These are phyloP conservation scores for Solea senegalensis DNA, from an alignment of 2,113 vertebrate species.

Conservation along the genomic window DNA sequence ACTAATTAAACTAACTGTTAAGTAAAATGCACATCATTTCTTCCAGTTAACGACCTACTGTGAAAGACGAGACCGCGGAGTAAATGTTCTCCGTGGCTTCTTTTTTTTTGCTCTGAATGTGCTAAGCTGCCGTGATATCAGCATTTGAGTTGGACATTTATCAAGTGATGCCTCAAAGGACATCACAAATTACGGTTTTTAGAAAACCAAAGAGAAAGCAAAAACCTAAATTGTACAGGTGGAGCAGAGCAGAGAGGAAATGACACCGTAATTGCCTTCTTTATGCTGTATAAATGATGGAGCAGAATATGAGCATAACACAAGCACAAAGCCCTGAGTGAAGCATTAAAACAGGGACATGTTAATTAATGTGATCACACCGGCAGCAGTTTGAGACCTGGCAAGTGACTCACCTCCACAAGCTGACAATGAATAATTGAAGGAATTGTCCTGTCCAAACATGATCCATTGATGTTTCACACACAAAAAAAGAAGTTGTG, in stretches of 20 bases:
- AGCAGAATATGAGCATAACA: not conserved
- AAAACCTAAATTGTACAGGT: not conserved
- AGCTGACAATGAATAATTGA: not conserved
- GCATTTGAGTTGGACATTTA: not conserved
- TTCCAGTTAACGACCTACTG: not conserved
- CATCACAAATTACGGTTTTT: not conserved
- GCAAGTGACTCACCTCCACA: not conserved
- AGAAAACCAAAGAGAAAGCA: not conserved
- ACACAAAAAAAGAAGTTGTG: not conserved
- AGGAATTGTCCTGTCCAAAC: not conserved
- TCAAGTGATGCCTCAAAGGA: not conserved
- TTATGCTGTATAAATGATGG: not conserved
- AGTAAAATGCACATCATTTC: not conserved
- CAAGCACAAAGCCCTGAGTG: not conserved
- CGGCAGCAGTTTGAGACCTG: not conserved
- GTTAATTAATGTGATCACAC: constrained; percentile 9
- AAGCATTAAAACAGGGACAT: not conserved
- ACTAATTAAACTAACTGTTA: no score
- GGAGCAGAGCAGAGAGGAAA: not conserved
- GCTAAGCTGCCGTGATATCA: not conserved
- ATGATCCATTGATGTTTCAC: not conserved
- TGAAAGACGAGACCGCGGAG: not conserved
- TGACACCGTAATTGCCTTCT: not conserved
- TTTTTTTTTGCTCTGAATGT: not conserved
- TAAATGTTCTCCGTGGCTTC: not conserved